Percentiles rank a stretch among this genome's conserved stretches.
These are phyloP conservation scores for Megathymus violae DNA, from an alignment of 1,140 invertebrate species.

Conservation along the genomic window DNA sequence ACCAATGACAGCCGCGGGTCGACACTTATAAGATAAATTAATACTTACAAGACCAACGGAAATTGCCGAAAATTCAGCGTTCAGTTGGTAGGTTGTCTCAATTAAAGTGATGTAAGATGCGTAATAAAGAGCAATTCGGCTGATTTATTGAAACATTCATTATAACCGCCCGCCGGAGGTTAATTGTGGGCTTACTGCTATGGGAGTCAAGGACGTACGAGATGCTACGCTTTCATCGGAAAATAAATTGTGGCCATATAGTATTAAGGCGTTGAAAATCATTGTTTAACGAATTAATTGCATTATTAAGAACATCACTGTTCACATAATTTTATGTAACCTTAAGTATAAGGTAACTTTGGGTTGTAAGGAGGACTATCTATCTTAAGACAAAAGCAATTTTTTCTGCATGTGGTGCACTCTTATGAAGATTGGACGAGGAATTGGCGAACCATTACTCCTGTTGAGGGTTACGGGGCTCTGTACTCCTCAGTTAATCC, in stretches of 20 bases:
- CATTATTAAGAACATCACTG: too few relatives aligned
- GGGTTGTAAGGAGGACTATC: too few relatives aligned
- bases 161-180: conserved; percentile 57
- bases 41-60: conserved; percentile 42
- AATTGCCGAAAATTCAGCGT: conserved; percentile 47
- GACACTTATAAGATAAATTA: conserved; percentile 38
- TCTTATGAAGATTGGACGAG: too few relatives aligned
- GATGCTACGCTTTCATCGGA: conserved; percentile 20
- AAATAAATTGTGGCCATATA: conserved; percentile 38
- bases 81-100: conserved; percentile 55
- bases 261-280: conserved; percentile 16
- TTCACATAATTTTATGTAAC: too few relatives aligned
- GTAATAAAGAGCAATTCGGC: conserved; percentile 67
- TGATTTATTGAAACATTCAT: conserved; percentile 70
- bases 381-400: background rate
- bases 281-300: conserved; percentile 28
- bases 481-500: too few relatives aligned
- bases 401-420: too few relatives aligned
- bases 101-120: conserved; percentile 69
- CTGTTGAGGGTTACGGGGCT: too few relatives aligned
- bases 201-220: conserved; percentile 41
- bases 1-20: conserved; percentile 14
- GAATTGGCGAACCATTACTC: too few relatives aligned
- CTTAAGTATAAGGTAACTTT: too few relatives aligned
- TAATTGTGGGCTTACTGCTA: conserved; percentile 63